Conservation (phyloP, 1,140 invertebrate genomes). For the Chymomyza costata region DNA sequence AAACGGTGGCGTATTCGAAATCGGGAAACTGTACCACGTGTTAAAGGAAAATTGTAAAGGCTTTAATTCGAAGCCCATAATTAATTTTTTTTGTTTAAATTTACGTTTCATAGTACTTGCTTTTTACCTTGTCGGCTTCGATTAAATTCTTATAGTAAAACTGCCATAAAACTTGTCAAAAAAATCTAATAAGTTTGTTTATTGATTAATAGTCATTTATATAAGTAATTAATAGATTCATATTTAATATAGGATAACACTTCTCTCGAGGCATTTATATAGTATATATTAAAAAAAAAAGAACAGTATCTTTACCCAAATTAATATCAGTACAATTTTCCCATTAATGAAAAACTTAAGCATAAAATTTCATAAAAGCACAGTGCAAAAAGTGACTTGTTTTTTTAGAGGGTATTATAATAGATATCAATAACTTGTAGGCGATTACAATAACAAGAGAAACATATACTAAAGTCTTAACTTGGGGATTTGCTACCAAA, state of each 20-base stretch:
- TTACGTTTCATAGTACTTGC: too few species aligned
- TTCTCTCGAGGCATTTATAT: slow-evolving; percentile 20
- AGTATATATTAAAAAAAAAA: slow-evolving; percentile 28
- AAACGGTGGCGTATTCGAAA: too few species aligned
- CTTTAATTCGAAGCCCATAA: too few species aligned
- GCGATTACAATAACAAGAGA: slow-evolving; percentile 22
- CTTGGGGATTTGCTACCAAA: slow-evolving; percentile 10
- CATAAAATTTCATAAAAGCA: slow-evolving; percentile 43
- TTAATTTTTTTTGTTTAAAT: too few species aligned
- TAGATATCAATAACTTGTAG: too few species aligned
- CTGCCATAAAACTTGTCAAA: too few species aligned
- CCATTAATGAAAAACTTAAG: slow-evolving; percentile 28
- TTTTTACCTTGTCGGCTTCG: too few species aligned
- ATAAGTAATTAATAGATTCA: slow-evolving; percentile 52
- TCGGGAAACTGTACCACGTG: too few species aligned
- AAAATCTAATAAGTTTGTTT: slow-evolving; percentile 52
- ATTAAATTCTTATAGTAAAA: too few species aligned
- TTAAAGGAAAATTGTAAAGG: too few species aligned
- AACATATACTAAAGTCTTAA: slow-evolving; percentile 26
- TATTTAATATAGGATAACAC: slow-evolving; percentile 52
- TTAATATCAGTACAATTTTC: slow-evolving; percentile 54
- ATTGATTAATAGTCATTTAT: slow-evolving; percentile 38
- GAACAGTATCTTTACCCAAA: slow-evolving; percentile 32
- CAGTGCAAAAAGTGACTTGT: neutral
- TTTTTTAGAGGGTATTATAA: too few species aligned